phyloP scores from a whole-genome alignment of 2,888 invertebrate species.

The Callyntrura sp. region DNA sequence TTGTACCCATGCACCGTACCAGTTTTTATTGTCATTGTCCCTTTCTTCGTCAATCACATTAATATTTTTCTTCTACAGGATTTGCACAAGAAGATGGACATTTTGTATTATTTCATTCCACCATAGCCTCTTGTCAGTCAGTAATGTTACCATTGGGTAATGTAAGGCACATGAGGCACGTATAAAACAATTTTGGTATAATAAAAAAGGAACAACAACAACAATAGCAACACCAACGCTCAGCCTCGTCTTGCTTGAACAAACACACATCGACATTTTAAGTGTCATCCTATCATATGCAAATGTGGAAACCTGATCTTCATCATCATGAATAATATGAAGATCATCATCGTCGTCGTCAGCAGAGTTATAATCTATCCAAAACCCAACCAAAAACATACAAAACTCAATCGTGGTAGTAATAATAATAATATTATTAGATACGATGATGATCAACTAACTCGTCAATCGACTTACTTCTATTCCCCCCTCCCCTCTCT shows the following conservation, averaged over 20 bases:
- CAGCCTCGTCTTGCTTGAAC: slow-evolving; percentile 29
- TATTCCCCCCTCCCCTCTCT: too few relatives aligned
- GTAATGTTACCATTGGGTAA: too few relatives aligned
- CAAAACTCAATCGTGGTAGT: too few relatives aligned
- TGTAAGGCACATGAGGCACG: too few relatives aligned
- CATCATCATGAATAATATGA: slow-evolving; percentile 63
- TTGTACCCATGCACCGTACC: too few relatives aligned
- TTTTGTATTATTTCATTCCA: not conserved
- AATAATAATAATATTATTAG: too few relatives aligned
- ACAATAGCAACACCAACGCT: slow-evolving; percentile 66
- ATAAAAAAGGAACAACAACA: slow-evolving; percentile 21
- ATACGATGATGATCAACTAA: too few relatives aligned
- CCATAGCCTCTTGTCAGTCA: not conserved
- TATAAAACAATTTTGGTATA: too few relatives aligned
- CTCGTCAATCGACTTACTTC: too few relatives aligned
- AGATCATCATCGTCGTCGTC: not conserved
- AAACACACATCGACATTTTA: slow-evolving; percentile 11
- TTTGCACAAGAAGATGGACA: not conserved
- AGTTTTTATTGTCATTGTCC: slow-evolving; percentile 9
- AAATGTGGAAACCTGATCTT: slow-evolving; percentile 72
- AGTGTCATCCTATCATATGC: slow-evolving; percentile 27
- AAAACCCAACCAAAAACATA: slow-evolving; percentile 15
- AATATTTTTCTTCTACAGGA: not conserved
- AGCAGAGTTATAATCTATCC: slow-evolving; percentile 33
- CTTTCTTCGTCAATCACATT: not conserved